Base-by-base conservation (phyloP, 2,113 vertebrate genomes). In the Oreochromis niloticus region DNA sequence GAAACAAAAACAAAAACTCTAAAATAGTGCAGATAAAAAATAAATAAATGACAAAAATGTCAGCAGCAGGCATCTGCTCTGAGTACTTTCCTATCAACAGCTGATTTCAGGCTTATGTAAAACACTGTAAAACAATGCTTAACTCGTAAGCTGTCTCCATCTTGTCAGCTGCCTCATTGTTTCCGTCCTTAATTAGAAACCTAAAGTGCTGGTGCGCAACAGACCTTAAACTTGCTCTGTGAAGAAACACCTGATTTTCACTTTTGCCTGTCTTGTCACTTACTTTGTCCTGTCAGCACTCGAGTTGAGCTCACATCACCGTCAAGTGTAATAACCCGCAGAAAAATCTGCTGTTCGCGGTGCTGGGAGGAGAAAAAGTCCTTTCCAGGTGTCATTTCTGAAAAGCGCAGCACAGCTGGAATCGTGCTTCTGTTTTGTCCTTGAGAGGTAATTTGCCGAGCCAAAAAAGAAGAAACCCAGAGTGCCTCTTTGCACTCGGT, bases 141-240 rank as follows among this genome's bases (percentile, higher is more conserved):
- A 48, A 34, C 71, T 12, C 8, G 41, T 66, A 27, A 66, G 63
- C 43, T 22, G 63, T 61, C 52, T 48, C 14, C 36, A 6, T 73
- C 59, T 41, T 55, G 75, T 88, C 81, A 85, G 52, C 39, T 11
- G 24, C 43, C 63, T 73, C 34, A 84, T 68, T 22, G 4, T 81
- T 78, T 54, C 24, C 5, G 3, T 50, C 19, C 48, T 71, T 88
- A 91, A 92, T 93, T 93, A 79, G 85, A 85, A 85, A 75, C 50
- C 41, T n/a, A 56, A 84, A 87, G 19, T 48, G 84, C 79, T 39
- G 90, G 63, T 84, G 54, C 1, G 17, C 84, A 36, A 80, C 85
- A 61, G 82, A 82, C 87, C 66, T 43, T 24, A 55, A 85, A 56
- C 17, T 3, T 50, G 68, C 82, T 73, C 66, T 13, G 34, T 2